Evolutionary conservation across 1,140 invertebrate species (phyloP), one percentile per base, ranked within the genome.

Genomic region (Neodiprion virginianus): DNA sequence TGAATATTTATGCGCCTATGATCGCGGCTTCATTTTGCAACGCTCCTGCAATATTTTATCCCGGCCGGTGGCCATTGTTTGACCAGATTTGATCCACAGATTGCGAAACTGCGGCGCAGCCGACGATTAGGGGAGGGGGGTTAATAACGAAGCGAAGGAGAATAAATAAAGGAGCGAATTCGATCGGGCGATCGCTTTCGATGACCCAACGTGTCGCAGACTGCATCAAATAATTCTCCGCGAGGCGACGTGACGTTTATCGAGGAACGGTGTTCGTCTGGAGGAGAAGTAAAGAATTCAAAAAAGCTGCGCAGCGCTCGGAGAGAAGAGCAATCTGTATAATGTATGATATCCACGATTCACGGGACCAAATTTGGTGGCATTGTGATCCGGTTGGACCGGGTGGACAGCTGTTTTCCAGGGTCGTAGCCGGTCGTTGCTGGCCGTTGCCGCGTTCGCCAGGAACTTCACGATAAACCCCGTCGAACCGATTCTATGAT

Each of bases 401-500:
- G 75, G 73, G 78, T 68, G 79, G 81, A 80, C 81, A 83, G 81
- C 77, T 83, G 82, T 81, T 82, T 81, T 72, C 78, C 77, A 80
- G 78, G 79, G 79, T 75, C 79, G 76, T 61, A 79, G 66, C 67
- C 75, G 74, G 53, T 61, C 53, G 53, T 17, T 61, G 53, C 8
- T 61, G 53, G 53, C n/a, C 53, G 53, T 17, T 61, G 53, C 53
- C 28, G 5, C 53, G 53, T 61, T 17, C n/a, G 5, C 7, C 53
- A 61, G 11, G n/a, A 61, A 4, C 53, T 5, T 17, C 3, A 9
- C 68, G 70, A 81, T 40, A 40, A 40, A 40, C 28, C 28, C 28
- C 80, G 81, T 79, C 76, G 78, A 83, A 78, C 80, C 82, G 79
- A 79, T 82, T 75, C 77, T 82, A 82, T 83, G 80, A 83, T 82